Percentiles rank a stretch among this genome's conserved stretches.
Conservation (phyloP, 2,113 vertebrate genomes). For the Pogonocichla stellata region DNA sequence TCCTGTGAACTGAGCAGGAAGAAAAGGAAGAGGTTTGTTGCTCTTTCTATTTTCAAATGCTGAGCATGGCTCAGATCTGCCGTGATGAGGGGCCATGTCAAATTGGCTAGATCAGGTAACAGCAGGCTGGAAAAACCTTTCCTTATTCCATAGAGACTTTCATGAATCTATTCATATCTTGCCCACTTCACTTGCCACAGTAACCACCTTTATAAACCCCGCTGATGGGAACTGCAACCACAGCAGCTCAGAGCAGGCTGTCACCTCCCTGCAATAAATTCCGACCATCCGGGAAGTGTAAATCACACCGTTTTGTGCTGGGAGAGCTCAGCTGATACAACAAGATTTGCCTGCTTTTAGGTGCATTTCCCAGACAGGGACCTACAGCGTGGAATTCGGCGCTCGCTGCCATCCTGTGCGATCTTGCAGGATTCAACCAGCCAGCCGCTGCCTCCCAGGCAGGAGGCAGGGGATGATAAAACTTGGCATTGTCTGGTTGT, state of each 20-base stretch:
- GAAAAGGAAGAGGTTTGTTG: conserved; percentile 54
- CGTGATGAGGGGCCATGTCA: not conserved
- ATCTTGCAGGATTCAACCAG: not conserved
- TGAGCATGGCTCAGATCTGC: not conserved
- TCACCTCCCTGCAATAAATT: not conserved
- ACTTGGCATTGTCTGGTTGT: not conserved
- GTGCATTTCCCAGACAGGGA: not conserved
- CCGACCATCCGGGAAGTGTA: fast-evolving
- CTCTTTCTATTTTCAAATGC: conserved; percentile 3
- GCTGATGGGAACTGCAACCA: not conserved
- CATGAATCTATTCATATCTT: not conserved
- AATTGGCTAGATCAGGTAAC: conserved; percentile 1
- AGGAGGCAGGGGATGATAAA: not conserved
- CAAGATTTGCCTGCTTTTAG: not conserved
- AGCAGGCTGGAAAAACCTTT: conserved; percentile 8
- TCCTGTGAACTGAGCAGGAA: conserved; percentile 32
- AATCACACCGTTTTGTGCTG: not conserved
- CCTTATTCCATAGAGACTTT: not conserved
- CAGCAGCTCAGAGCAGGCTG: not conserved
- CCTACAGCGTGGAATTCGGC: not conserved
- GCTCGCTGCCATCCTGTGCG: not conserved
- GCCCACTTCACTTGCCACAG: not conserved
- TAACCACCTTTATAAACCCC: not conserved
- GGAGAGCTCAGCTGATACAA: not conserved
- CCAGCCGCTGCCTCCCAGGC: not conserved